Base-by-base conservation (phyloP, 2,113 vertebrate genomes). In the Tauraco erythrolophus region DNA sequence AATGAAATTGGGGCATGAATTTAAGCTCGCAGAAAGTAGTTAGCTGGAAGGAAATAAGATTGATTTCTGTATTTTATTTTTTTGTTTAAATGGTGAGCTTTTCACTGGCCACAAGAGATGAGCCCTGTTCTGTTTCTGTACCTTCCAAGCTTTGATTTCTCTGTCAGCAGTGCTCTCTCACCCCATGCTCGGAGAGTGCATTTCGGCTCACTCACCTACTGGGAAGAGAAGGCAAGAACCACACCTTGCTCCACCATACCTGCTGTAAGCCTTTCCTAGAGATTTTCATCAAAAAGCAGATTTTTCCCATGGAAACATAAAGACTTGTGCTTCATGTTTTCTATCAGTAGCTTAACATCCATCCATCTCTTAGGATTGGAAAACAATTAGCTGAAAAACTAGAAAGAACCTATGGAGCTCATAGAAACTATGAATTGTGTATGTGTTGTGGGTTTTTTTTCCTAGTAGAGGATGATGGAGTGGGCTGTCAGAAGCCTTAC, bases 201-300 rank as follows among this genome's bases (percentile, higher is more conserved):
- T 77, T 88, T 93, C 5, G 19, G 37, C 27, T 43, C 53, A 53
- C 28, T 89, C n/a, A n/a, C 51, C 50, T 39, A 3, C 50, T 53
- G 62, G 53, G 51, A 77, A 46, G 10, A 48, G 31, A 82, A 66
- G 35, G 11, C 31, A 58, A 37, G 39, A 79, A 4, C 18, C 6
- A 1, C 11, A 22, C 66, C 43, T 46, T 0, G 0, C 39, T 76
- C 35, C 41, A 19, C 43, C 51, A 11, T 15, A 10, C 15, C 28
- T 53, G 8, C 58, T 64, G 25, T 25, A 70, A 85, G 18, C 39
- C 76, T 83, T 69, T 65, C 41, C 50, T 31, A 37, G 31, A 71
- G 11, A 4, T 54, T 92, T 88, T 25, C 33, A 53, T 53, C 48
- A 72, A 72, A 43, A 45, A 72, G 28, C 30, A 83, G 45, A 12